Conservation (phyloP, 2,797 vertebrate species). For the Myotis daubentonii region DNA sequence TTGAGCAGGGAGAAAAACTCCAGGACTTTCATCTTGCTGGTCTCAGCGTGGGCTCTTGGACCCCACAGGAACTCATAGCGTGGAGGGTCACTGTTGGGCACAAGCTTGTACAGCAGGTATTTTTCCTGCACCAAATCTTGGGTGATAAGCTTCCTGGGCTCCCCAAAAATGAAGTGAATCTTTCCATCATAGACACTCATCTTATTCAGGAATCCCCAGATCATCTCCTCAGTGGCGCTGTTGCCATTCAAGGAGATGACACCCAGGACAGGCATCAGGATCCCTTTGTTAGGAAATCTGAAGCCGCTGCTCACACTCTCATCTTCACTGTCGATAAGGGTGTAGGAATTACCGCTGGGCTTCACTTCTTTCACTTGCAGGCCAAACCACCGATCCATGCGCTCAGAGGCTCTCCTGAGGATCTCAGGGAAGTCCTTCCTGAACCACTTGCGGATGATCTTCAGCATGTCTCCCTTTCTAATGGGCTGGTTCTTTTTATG, state of each 20-base stretch:
- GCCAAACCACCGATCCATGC: background rate
- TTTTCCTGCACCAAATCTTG: conserved; percentile 25
- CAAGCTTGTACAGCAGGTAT: conserved; percentile 17
- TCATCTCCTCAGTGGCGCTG: background rate
- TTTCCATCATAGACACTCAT: background rate
- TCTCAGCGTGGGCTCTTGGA: background rate
- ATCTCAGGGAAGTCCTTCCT: background rate
- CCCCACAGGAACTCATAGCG: conserved; percentile 56
- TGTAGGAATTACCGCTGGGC: background rate
- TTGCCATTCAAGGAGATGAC: conserved; percentile 37
- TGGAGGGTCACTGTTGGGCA: background rate
- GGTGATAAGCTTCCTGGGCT: conserved; percentile 43
- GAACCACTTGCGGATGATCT: background rate
- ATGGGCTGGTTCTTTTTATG: background rate
- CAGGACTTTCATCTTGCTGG: conserved; percentile 52
- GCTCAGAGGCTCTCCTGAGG: background rate
- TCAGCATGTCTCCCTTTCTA: background rate
- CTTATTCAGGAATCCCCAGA: conserved; percentile 45
- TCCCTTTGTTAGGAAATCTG: background rate
- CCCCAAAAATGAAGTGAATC: conserved; percentile 39
- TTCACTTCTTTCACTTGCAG: conserved; percentile 14
- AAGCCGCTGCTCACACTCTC: rapidly evolving
- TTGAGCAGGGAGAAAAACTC: conserved; percentile 51
- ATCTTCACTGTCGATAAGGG: background rate
- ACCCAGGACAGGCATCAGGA: conserved; percentile 47